Base-by-base conservation (phyloP, 2,113 vertebrate species). In the Astatotilapia flaviijosephi region DNA sequence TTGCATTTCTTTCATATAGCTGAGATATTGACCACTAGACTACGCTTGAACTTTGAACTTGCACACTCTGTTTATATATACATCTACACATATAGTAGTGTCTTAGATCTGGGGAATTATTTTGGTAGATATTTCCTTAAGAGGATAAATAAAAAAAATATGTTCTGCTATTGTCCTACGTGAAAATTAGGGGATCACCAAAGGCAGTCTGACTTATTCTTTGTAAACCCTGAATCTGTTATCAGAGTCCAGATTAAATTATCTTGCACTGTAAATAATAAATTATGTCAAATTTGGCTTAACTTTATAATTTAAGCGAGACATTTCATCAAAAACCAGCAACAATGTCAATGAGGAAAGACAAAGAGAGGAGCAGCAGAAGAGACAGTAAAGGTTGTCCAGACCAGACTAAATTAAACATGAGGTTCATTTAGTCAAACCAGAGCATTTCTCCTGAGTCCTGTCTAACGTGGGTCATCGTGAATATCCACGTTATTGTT, bases 401-500 rank as follows among this genome's bases (percentile, higher is more conserved):
- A 82, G 45, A 49, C 26, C 26, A 51, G 73, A 51, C 15, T 51
- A 77, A 90, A 92, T 86, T 84, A 80, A 82, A 83, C 26, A 86
- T 89, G 79, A 86, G 28, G n/a, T 83, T 80, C 4, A 53, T 86
- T 93, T 81, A 84, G 75, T 82, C 49, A 23, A 86, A 86, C 33
- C 81, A 84, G 86, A 89, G 86, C 77, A 79, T 84, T 13, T 84
- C 73, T 86, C 88, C 55, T 47, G 54, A 83, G 84, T 89, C 85
- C 80, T 83, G 21, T 79, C 82, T 53, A 56, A 47, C 17, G 3
- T 70, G 84, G 84, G 42, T 89, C 85, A 84, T 86, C 83, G 88
- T 89, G 84, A 93, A 94, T 86, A 85, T 62, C 40, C 60, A 88
- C 53, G 5, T 90, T 86, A 87, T 79, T 70, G 84, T 92, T 91